phyloP scores from a whole-genome alignment of 2,888 invertebrate species.

The Acanthoscelides obtectus region DNA sequence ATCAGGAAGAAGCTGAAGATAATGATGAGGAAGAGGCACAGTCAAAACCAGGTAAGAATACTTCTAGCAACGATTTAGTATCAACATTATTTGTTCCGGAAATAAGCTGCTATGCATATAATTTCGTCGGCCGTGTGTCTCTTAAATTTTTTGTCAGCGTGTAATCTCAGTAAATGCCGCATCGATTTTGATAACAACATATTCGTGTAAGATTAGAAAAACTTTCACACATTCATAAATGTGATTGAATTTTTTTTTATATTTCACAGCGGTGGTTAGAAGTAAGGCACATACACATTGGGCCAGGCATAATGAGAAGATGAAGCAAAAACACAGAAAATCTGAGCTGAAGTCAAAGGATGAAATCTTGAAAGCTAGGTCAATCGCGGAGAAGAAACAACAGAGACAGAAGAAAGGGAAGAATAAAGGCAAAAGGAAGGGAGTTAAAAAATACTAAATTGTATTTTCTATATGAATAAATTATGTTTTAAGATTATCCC shows the following conservation, averaged over 20 bases:
- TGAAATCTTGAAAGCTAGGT: slow-evolving; percentile 71
- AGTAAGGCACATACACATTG: slow-evolving; percentile 64
- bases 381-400: slow-evolving; percentile 60
- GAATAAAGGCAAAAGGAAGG: slow-evolving; percentile 40
- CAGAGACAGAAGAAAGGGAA: slow-evolving; percentile 50
- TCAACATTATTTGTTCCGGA: too few species aligned
- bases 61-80: too few species aligned
- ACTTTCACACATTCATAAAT: too few species aligned
- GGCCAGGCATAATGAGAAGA: slow-evolving; percentile 73
- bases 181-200: too few species aligned
- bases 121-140: too few species aligned
- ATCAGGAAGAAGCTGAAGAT: slow-evolving; percentile 44
- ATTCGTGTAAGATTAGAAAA: too few species aligned
- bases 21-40: slow-evolving; percentile 39
- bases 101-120: too few species aligned
- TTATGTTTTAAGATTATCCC: neutral
- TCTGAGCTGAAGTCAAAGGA: slow-evolving; percentile 68
- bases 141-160: too few species aligned
- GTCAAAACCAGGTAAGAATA: neutral
- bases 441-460: slow-evolving; percentile 1
- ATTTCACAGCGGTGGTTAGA: too few species aligned
- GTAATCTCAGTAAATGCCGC: too few species aligned
- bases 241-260: too few species aligned
- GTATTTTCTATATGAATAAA: neutral
- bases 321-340: slow-evolving; percentile 55